Evolutionary conservation across 1,140 invertebrate species (phyloP), one percentile per base, ranked within the genome.

Genomic region (Ceratosolen solmsi): DNA sequence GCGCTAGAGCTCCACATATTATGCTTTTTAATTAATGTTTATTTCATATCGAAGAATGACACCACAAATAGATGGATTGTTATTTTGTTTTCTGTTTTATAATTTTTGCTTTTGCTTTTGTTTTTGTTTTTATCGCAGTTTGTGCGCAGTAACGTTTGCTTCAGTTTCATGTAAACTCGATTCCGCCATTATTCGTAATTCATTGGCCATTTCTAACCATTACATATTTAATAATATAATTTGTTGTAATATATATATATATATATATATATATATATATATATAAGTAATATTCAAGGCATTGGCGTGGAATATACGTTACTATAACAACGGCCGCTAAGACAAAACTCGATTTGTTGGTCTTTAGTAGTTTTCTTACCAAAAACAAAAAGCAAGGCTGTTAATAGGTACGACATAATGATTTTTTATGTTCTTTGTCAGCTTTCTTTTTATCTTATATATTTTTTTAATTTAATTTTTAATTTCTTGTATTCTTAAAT

Each of bases 331-430:
- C 46, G 25, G 36, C n/a, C 25, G 25, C 17, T 33, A 65, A 49
- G 56, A 65, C 46, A 33, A 58, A 80, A 33, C 25, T 25, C 20
- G 38, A 60, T 27, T 38, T 13, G 33, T 60, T 22, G 70, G 22
- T 58, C 20, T 58, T 54, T 30, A 38, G 27, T 51, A n/a, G 27
- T 58, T 63, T 65, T 60, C 79, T 75, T 81, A 81, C 68, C 76
- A 60, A 38, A 13, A 77, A 82, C 22, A 70, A 75, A 60, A 83
- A 79, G 8, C 2, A 7, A 41, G 7, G 20, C 33, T 36, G 1
- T n/a, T n/a, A 3, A 58, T 27, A 63, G 17, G 1, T 63, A 33
- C 11, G 17, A 33, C 0, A 20, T 25, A 33, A 33, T 5, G n/a
- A n/a, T n/a, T n/a, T n/a, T n/a, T n/a, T n/a, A n/a, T n/a, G n/a